phyloP scores from a whole-genome alignment of 2,797 vertebrate species.

The Cetoscarus ocellatus region DNA sequence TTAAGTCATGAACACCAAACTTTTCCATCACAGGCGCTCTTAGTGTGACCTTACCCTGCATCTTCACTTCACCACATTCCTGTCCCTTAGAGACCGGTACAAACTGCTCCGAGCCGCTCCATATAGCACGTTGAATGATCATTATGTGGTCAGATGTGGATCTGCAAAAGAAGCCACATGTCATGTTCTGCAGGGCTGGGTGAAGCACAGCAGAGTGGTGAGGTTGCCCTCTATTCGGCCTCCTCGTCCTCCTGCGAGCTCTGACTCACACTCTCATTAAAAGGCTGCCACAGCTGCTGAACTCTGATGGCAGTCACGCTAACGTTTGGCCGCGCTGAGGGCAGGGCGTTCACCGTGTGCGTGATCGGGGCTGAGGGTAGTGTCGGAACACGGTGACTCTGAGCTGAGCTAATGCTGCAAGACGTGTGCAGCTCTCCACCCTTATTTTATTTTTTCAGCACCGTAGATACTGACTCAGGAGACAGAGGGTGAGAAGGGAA shows the following conservation, averaged over 20 bases:
- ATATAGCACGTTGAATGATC: constrained; percentile 3
- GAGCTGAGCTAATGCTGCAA: constrained; percentile 7
- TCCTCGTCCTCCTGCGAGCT: constrained; percentile 15
- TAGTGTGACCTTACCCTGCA: background rate
- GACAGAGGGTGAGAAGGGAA: background rate
- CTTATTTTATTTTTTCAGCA: constrained; percentile 44
- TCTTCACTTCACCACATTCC: background rate
- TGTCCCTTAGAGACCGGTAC: background rate
- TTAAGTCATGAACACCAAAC: background rate
- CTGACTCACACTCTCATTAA: constrained; percentile 60
- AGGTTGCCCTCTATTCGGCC: constrained; percentile 16
- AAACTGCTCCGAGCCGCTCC: background rate
- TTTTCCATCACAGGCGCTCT: background rate
- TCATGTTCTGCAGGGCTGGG: constrained; percentile 26
- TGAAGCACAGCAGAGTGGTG: constrained; percentile 19
- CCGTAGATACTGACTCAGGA: constrained; percentile 29
- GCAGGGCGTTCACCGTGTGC: constrained; percentile 35
- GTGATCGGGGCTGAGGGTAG: background rate
- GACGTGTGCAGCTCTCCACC: constrained; percentile 20
- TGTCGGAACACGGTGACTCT: background rate
- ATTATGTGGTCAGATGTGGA: constrained; percentile 25
- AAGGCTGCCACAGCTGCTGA: constrained; percentile 46
- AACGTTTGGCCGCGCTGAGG: constrained; percentile 7
- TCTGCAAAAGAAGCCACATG: constrained; percentile 12
- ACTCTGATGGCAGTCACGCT: constrained; percentile 41